A percentile compares a stretch with the other conserved stretches of the same genome.
phyloP scores from a whole-genome alignment of 1,140 invertebrate species.

The Hermetia illucens region DNA sequence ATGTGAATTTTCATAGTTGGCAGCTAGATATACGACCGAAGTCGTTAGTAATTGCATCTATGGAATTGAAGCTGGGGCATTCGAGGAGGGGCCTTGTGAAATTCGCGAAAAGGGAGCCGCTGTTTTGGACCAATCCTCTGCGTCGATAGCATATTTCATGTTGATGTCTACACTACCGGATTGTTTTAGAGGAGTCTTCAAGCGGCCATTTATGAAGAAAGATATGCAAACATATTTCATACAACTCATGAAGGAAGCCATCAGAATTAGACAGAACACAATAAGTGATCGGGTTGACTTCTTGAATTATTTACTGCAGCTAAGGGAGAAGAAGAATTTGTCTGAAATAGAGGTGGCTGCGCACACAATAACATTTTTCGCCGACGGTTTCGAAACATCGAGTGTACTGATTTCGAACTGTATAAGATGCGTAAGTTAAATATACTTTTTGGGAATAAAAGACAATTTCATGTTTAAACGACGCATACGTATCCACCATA shows the following conservation, averaged over 20 bases:
- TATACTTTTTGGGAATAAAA: too few species aligned
- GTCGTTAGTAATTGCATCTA: conserved; percentile 33
- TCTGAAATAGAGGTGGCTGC: conserved; percentile 40
- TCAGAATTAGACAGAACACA: conserved; percentile 16
- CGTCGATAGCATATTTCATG: conserved; percentile 10
- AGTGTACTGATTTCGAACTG: too few species aligned
- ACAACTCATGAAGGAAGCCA: conserved; percentile 16
- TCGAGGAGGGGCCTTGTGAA: conserved; percentile 7
- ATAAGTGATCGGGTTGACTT: conserved; percentile 22
- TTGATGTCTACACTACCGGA: conserved; percentile 12
- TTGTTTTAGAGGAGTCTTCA: conserved; percentile 9
- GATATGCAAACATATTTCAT: conserved; percentile 18
- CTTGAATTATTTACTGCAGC: conserved; percentile 24
- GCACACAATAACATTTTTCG: conserved; percentile 33
- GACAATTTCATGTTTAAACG: too few species aligned
- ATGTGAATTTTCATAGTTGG: conserved; percentile 6
- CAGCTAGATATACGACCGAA: conserved; percentile 29
- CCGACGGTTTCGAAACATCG: conserved; percentile 46
- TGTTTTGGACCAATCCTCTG: conserved; percentile 11
- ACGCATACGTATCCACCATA: too few species aligned
- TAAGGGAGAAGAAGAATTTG: conserved; percentile 29
- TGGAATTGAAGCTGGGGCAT: conserved; percentile 28
- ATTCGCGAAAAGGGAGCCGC: conserved; percentile 14
- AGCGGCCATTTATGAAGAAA: conserved; percentile 12
- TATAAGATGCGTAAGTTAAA: too few species aligned